A percentile compares a stretch with the other conserved stretches of the same genome.
Conservation (phyloP, 2,113 vertebrate genomes). For the Guaruba guarouba region DNA sequence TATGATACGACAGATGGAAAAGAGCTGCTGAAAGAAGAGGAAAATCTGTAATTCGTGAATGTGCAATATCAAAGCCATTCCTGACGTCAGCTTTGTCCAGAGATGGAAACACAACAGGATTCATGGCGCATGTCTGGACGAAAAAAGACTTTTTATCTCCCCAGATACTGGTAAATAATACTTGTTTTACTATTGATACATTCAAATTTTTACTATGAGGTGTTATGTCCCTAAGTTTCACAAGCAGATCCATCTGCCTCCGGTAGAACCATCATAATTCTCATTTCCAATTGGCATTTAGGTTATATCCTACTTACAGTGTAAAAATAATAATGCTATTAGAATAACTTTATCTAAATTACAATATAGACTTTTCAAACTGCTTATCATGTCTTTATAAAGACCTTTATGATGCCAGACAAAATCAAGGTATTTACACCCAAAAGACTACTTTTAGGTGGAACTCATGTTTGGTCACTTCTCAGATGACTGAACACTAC, state of each 20-base stretch:
- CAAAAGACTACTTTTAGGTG: conserved; percentile 27
- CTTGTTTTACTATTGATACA: not conserved
- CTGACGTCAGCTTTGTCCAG: not conserved
- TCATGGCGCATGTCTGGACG: not conserved
- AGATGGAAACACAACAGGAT: not conserved
- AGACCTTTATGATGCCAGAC: not conserved
- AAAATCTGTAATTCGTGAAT: not conserved
- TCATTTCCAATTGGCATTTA: not conserved
- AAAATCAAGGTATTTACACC: conserved; percentile 11
- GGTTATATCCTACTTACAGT: not conserved
- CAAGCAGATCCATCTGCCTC: not conserved
- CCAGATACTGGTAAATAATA: not conserved
- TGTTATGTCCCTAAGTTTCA: not conserved
- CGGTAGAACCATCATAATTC: not conserved
- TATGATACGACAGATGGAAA: not conserved
- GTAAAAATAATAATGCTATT: conserved; percentile 49
- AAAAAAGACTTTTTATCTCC: not conserved
- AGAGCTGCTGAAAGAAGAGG: conserved; percentile 9
- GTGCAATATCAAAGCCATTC: conserved; percentile 1
- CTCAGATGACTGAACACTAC: conserved; percentile 35
- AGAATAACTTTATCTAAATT: conserved; percentile 40
- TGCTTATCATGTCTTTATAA: not conserved
- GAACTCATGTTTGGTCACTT: conserved; percentile 46
- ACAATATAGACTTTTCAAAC: conserved; percentile 34
- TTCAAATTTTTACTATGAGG: not conserved